phyloP scores from a whole-genome alignment of 2,888 invertebrate species.

The Venusia cambrica region DNA sequence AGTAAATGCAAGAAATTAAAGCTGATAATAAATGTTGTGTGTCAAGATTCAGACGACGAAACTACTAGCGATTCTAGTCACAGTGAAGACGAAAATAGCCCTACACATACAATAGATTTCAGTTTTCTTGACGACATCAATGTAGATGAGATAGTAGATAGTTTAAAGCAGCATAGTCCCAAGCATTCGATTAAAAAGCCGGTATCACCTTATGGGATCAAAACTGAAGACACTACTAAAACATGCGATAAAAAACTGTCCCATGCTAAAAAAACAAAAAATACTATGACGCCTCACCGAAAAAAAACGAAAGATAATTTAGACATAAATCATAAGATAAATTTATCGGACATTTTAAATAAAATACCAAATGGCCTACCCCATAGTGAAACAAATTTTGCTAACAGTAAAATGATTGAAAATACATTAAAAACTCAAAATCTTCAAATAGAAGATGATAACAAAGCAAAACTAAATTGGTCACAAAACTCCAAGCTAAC shows the following conservation, averaged over 20 bases:
- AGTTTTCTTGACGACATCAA: conserved; percentile 63
- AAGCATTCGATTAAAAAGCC: conserved; percentile 15
- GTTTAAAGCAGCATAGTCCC: conserved; percentile 39
- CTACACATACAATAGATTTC: conserved; percentile 39
- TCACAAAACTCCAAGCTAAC: background rate
- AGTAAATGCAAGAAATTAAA: conserved; percentile 42
- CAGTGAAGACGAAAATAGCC: conserved; percentile 7
- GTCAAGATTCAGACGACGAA: conserved; percentile 25
- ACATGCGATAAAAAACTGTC: conserved; percentile 2
- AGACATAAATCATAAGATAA: no score
- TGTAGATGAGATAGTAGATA: conserved; percentile 59
- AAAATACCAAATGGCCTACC: no score
- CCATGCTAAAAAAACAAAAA: conserved; percentile 9
- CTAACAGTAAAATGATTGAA: no score
- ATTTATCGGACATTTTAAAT: no score
- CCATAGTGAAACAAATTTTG: no score
- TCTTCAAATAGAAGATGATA: background rate
- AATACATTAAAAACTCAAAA: no score
- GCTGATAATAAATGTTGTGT: conserved; percentile 47
- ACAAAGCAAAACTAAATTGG: background rate
- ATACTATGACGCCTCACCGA: no score
- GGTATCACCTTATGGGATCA: conserved; percentile 8
- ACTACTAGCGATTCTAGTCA: conserved; percentile 18
- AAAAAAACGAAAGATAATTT: no score
- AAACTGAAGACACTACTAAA: conserved; percentile 8